Evolutionary conservation across 1,140 invertebrate species (phyloP).

Genomic region (Colletes latitarsis): DNA sequence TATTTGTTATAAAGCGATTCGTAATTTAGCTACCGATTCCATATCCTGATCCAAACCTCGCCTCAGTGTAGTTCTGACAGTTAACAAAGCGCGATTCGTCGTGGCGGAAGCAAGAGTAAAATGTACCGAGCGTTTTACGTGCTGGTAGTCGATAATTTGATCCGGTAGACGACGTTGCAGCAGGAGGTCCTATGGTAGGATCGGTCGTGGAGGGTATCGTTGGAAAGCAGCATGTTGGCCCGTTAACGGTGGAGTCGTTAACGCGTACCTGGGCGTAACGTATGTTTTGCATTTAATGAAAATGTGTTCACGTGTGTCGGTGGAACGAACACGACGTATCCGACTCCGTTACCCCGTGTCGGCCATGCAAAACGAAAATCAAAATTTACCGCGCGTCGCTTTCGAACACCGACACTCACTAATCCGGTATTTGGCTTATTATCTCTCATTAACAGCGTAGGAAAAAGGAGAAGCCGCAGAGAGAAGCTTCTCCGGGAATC

Average conservation of each 20-base stretch:
- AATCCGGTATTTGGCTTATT: constrained; percentile 39
- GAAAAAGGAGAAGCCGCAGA: neutral
- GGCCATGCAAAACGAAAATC: constrained; percentile 27
- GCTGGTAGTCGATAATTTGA: no score
- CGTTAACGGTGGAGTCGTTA: constrained; percentile 25
- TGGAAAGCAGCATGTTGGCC: neutral
- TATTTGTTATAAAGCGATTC: no score
- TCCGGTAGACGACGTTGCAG: neutral
- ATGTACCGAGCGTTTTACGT: no score
- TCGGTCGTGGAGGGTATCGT: neutral
- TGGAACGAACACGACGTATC: neutral
- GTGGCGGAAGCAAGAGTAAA: no score
- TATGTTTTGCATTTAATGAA: constrained; percentile 45
- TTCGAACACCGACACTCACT: constrained; percentile 8
- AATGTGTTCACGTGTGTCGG: constrained; percentile 25
- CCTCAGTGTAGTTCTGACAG: no score
- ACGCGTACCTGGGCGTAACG: constrained; percentile 18
- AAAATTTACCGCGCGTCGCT: constrained; percentile 28
- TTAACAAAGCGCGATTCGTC: no score
- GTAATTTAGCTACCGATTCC: no score
- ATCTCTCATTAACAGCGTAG: neutral
- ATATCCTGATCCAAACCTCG: no score
- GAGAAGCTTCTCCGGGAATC: constrained; percentile 1
- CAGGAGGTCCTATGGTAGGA: neutral
- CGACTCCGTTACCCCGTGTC: neutral